These are phyloP conservation scores for Lithophane socia DNA, from an alignment of 2,888 invertebrate species.

Conservation along the genomic window DNA sequence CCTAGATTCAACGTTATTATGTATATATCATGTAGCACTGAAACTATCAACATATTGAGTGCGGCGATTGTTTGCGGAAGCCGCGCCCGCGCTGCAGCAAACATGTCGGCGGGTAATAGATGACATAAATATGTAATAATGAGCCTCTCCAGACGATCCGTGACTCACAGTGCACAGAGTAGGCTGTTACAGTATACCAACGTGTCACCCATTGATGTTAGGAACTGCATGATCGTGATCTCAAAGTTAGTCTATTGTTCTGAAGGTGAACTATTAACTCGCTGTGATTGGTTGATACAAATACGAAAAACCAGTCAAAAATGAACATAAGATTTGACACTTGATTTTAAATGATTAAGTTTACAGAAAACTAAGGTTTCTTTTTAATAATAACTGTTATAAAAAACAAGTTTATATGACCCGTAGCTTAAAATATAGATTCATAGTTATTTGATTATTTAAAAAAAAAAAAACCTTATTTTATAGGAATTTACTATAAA, in stretches of 20 bases:
- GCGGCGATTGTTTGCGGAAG: conserved; percentile 57
- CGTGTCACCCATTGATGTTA: not conserved
- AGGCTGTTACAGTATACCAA: not conserved
- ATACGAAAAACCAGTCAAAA: not conserved
- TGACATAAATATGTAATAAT: conserved; percentile 18
- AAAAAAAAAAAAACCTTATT: not conserved
- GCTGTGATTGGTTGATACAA: not conserved
- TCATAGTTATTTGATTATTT: not conserved
- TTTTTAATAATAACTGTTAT: not conserved
- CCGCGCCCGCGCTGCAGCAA: conserved; percentile 4
- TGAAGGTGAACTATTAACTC: not conserved
- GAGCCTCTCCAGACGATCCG: conserved; percentile 40
- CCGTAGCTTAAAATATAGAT: not conserved
- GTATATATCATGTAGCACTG: conserved; percentile 18
- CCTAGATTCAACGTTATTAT: not conserved
- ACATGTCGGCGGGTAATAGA: conserved; percentile 1
- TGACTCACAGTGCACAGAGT: conserved; percentile 40
- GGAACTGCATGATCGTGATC: not conserved
- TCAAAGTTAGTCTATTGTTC: not conserved
- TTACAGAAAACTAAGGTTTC: not conserved
- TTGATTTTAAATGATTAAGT: not conserved
- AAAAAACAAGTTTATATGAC: not conserved
- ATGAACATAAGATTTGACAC: not conserved
- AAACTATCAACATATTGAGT: conserved; percentile 32
- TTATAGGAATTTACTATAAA: conserved; percentile 23